Base-by-base conservation (phyloP, 2,113 vertebrate species). In the Nesoenas mayeri region DNA sequence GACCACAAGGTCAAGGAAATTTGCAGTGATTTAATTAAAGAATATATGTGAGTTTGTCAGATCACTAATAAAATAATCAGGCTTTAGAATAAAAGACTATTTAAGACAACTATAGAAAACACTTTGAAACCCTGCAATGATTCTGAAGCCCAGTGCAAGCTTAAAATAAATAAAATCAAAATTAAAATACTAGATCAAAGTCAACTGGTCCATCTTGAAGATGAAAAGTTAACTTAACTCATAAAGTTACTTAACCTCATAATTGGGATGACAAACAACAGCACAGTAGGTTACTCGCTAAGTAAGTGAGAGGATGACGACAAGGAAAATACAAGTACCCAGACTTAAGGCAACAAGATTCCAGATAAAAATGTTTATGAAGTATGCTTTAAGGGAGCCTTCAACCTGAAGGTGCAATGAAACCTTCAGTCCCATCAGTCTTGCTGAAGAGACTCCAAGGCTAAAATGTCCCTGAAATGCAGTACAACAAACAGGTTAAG, bases 181-280 rank as follows among this genome's bases (percentile, higher is more conserved):
- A 79, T 71, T 73, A 74, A 74, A 94, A 50, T 36, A 85, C 28
- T 36, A 79, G 70, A 95, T 94, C 74, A 94, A 95, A 93, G 88
- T 50, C 81, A 81, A n/a, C 36, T 22, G n/a, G 48, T 73, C 36
- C 0, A 1, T 66, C 73, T 64, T 79, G 70, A 91, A 93, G 88
- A 93, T 91, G 48, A 95, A 79, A 91, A 36, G 28, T 74, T 85
- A 22, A 40, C 40, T 74, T 85, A 21, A 40, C 40, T 40, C 40
- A 40, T 14, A 40, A 40, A 40, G 40, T 66, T 40, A 32, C 65
- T 91, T 89, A 89, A 87, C 70, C 82, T 79, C 53, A n/a, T 71
- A 95, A 94, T 56, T 82, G 48, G 67, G 53, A 94, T 56, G 74
- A 91, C 48, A 92, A 67, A 50, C 31, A 54, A 42, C 28, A 64